Evolutionary conservation across 2,797 vertebrate species (phyloP).

Genomic region (Spatula clypeata): DNA sequence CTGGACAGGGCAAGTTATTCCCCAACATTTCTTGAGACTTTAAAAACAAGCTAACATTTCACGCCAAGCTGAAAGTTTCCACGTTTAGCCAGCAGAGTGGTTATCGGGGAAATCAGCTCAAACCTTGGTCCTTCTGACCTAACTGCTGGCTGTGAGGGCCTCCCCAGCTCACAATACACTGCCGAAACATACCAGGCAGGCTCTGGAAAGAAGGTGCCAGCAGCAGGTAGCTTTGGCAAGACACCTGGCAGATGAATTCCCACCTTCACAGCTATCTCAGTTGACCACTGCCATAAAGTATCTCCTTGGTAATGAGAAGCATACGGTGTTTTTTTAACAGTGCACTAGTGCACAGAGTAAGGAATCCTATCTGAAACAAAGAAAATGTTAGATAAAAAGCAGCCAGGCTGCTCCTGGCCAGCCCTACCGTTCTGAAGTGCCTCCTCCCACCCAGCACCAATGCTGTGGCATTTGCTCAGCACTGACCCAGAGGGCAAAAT

Average conservation of each 20-base stretch:
- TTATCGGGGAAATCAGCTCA: neutral
- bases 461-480: neutral
- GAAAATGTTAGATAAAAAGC: neutral
- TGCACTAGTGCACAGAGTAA: neutral
- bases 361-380: neutral
- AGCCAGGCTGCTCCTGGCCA: neutral
- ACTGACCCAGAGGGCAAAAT: neutral
- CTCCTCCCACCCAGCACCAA: neutral
- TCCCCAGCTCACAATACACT: neutral
- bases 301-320: neutral
- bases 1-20: neutral
- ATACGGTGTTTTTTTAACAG: fast-evolving
- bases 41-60: neutral
- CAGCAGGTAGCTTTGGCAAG: neutral
- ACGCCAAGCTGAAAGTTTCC: neutral
- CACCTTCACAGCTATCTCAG: neutral
- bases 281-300: neutral
- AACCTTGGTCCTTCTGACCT: neutral
- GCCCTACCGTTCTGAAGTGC: neutral
- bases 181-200: neutral
- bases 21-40: neutral
- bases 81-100: neutral
- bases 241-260: neutral
- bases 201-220: neutral
- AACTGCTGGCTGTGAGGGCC: fast-evolving